A percentile compares a stretch with the other conserved stretches of the same genome.
These are phyloP conservation scores for Uropsilus gracilis DNA, from an alignment of 2,113 vertebrate species.

Conservation along the genomic window DNA sequence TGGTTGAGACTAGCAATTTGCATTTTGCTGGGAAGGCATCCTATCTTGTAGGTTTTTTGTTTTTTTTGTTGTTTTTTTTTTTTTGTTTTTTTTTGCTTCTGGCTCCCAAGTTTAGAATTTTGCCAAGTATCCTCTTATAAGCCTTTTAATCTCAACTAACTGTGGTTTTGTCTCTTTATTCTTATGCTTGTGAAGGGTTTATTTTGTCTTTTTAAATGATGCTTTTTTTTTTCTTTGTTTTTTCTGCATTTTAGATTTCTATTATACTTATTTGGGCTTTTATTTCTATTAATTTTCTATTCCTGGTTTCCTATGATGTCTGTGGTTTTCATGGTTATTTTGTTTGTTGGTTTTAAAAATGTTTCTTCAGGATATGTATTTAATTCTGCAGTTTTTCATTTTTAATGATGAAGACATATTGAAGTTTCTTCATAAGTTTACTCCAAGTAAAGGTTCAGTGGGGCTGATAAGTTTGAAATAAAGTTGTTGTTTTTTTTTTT, in stretches of 20 bases:
- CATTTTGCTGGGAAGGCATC: not conserved
- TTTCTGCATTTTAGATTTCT: slow-evolving; percentile 21
- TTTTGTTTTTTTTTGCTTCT: not conserved
- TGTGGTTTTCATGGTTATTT: not conserved
- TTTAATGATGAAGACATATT: not conserved
- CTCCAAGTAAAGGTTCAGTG: not conserved
- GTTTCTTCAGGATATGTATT: not conserved
- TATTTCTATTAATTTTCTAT: slow-evolving; percentile 45
- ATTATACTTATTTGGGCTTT: slow-evolving; percentile 18
- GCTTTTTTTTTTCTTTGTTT: not conserved
- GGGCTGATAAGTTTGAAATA: not conserved
- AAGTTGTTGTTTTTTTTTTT: slow-evolving; percentile 16
- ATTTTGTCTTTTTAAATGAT: slow-evolving; percentile 29
- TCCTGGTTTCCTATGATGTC: slow-evolving; percentile 31
- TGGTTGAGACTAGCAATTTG: not conserved
- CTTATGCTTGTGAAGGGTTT: not conserved
- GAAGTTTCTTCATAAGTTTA: not conserved
- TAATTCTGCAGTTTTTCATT: not conserved
- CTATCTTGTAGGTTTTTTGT: not conserved
- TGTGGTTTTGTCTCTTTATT: not conserved
- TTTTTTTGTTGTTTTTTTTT: no score
- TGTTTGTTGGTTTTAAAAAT: not conserved
- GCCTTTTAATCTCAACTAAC: not conserved
- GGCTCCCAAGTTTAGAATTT: not conserved
- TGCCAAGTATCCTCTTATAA: not conserved